Evolutionary conservation across 2,113 vertebrate species (phyloP).

Genomic region (Coptodon rendalli): DNA sequence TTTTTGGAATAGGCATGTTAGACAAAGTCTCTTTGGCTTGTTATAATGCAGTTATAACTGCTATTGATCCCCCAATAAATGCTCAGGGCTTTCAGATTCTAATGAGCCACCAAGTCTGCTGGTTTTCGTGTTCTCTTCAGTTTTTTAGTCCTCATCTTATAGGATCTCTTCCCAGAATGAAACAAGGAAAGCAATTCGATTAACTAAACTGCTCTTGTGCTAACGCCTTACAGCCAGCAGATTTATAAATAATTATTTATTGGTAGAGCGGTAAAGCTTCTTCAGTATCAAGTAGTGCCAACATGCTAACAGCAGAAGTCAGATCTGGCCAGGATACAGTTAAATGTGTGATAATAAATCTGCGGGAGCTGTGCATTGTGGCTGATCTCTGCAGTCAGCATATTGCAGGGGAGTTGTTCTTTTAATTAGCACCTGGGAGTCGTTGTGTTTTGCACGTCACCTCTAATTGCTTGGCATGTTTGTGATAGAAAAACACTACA

Average conservation of each 20-base stretch:
- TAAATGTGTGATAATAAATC: background rate
- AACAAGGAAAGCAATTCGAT: background rate
- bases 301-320: background rate
- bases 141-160: background rate
- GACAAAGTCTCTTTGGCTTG: background rate
- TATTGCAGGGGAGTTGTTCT: slow-evolving; percentile 51
- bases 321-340: background rate
- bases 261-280: background rate
- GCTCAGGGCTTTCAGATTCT: background rate
- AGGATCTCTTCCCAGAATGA: background rate
- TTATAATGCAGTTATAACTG: background rate
- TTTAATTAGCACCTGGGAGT: slow-evolving; percentile 75
- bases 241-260: background rate
- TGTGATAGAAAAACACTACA: slow-evolving; percentile 44
- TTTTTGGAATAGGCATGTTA: background rate
- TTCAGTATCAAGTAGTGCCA: background rate
- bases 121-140: background rate
- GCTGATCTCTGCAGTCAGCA: slow-evolving; percentile 39
- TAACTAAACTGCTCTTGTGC: background rate
- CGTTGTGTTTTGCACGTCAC: slow-evolving; percentile 64
- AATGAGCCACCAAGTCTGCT: background rate
- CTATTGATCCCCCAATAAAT: background rate
- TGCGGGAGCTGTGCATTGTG: background rate
- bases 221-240: background rate
- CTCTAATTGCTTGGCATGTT: slow-evolving; percentile 73